Evolutionary conservation across 2,888 invertebrate genomes (phyloP).

Genomic region (Seira ritae): DNA sequence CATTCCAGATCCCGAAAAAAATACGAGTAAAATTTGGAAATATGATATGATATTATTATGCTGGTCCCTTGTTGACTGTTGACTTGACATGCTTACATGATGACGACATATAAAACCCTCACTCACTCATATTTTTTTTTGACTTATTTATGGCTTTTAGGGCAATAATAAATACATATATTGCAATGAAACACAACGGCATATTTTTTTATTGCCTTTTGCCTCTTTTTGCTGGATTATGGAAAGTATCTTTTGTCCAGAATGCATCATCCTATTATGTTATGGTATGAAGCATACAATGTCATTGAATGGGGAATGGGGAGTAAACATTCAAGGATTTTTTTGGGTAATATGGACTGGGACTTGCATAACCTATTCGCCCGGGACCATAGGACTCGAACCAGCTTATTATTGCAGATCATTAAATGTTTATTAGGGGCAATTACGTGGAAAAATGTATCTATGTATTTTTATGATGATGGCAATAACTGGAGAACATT

Average conservation of each 20-base stretch:
- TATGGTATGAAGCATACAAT: too few relatives aligned
- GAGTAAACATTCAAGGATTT: background rate
- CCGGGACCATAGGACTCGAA: too few relatives aligned
- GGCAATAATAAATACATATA: background rate
- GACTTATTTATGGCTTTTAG: background rate
- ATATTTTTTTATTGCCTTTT: background rate
- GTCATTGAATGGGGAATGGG: too few relatives aligned
- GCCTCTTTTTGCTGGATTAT: background rate
- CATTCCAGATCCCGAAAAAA: too few relatives aligned
- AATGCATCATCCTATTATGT: too few relatives aligned
- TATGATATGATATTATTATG: background rate
- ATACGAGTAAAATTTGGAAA: background rate
- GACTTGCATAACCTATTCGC: background rate
- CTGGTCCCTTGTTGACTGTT: background rate
- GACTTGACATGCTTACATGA: background rate
- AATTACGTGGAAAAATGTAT: background rate
- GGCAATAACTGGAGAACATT: background rate
- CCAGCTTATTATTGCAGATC: slow-evolving; percentile 10
- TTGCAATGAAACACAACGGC: too few relatives aligned
- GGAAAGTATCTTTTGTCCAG: background rate
- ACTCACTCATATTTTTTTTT: too few relatives aligned
- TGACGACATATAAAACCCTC: background rate
- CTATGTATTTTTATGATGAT: background rate
- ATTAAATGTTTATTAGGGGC: slow-evolving; percentile 11
- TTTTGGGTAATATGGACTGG: background rate